Evolutionary conservation across 2,888 invertebrate genomes (phyloP).

Genomic region (Macrophya alboannulata): DNA sequence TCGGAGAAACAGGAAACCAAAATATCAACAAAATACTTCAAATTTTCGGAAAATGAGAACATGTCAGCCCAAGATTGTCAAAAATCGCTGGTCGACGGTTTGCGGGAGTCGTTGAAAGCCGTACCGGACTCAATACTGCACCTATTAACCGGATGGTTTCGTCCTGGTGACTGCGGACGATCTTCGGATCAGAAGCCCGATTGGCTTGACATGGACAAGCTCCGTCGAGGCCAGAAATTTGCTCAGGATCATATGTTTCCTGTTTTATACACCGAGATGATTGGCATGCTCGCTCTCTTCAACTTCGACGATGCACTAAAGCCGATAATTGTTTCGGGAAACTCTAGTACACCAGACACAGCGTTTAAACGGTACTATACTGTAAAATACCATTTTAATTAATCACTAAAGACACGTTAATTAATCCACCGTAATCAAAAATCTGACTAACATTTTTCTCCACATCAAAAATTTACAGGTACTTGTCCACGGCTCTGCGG

Average conservation of each 20-base stretch:
- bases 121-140: slow-evolving; percentile 59
- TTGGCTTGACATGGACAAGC: slow-evolving; percentile 80
- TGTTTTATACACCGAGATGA: slow-evolving; percentile 75
- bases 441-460: background rate
- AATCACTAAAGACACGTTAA: background rate
- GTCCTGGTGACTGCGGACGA: slow-evolving; percentile 68
- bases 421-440: background rate
- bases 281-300: slow-evolving; percentile 78
- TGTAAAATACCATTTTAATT: background rate
- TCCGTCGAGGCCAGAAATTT: slow-evolving; percentile 80
- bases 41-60: slow-evolving; percentile 1
- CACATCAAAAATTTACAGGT: slow-evolving; percentile 65
- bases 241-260: slow-evolving; percentile 77
- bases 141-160: slow-evolving; percentile 46
- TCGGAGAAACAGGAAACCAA: too few species aligned
- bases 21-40: background rate
- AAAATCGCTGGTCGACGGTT: background rate
- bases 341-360: slow-evolving; percentile 80
- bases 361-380: slow-evolving; percentile 75
- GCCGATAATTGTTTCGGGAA: slow-evolving; percentile 80
- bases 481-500: slow-evolving; percentile 80
- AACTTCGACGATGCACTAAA: slow-evolving; percentile 77
- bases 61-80: background rate
- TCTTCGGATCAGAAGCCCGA: slow-evolving; percentile 71
- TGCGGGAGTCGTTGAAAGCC: slow-evolving; percentile 17